phyloP scores from a whole-genome alignment of 2,113 vertebrate species.

The Onychostruthus taczanowskii region DNA sequence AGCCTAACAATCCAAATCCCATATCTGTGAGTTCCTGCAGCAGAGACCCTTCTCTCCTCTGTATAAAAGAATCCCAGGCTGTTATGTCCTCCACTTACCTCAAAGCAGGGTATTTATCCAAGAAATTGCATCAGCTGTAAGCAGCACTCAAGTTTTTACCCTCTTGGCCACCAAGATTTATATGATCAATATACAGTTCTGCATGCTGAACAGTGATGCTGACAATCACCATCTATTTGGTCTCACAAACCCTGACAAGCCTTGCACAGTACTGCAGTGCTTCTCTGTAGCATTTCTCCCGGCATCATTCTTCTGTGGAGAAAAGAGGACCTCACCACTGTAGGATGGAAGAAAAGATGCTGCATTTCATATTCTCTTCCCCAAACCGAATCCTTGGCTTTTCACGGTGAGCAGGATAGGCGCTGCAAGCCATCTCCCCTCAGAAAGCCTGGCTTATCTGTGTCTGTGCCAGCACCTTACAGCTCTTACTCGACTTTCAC shows the following conservation, averaged over 20 bases:
- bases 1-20: not conserved
- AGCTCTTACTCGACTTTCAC: not conserved
- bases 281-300: not conserved
- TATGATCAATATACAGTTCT: rapidly evolving
- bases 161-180: not conserved
- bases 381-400: not conserved
- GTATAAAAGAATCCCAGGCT: too few species aligned
- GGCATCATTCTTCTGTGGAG: not conserved
- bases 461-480: not conserved
- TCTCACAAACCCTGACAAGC: not conserved
- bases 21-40: not conserved
- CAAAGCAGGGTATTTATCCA: not conserved
- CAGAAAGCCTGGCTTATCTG: not conserved
- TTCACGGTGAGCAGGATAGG: not conserved
- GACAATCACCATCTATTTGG: not conserved
- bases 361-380: not conserved
- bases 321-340: not conserved
- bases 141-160: not conserved
- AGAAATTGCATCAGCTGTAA: not conserved
- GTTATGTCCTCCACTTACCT: not conserved
- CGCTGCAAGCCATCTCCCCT: not conserved
- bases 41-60: not conserved
- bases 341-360: rapidly evolving
- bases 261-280: not conserved
- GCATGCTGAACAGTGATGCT: not conserved